Base-by-base conservation (phyloP, 2,888 invertebrate species). In the Cheilosia variabilis region DNA sequence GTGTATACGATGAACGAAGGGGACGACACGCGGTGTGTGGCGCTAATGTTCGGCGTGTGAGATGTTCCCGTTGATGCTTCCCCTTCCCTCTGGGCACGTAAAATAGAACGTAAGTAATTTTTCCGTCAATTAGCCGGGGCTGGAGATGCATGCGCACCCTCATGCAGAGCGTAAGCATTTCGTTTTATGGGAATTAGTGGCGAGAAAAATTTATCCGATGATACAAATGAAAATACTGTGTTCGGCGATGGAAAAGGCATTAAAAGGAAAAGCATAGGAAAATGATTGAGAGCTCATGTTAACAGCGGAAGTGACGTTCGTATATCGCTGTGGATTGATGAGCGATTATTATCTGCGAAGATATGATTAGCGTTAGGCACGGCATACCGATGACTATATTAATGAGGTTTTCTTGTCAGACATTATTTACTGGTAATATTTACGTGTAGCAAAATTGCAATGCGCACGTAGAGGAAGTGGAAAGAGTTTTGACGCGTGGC, bases 271-370 rank as follows among this genome's bases (percentile, higher is more conserved):
- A 37, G 13, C 41, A 13, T 55, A 41, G 34, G 57, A 41, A 66
- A 66, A 65, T 58, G 66, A 75, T 58, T 58, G 65, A 75, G 66
- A 58, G 57, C 37, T 75, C 52, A n/a, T 27, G 37, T 66, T 66
- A 58, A 47, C 75, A 31, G 50, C 52, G 65, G 75, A 75, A 66
- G n/a, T 75, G 57, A 75, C 75, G 75, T 50, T 50, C 41, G 45
- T 55, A 24, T 22, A 22, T 31, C 10, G 55, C 17, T 13, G 17
- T 45, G 55, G 37, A 52, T 24, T 41, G 24, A 47, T 47, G 47
- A 31, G 13, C 13, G 15, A 24, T 24, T 52, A 22, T 43, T 37
- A 37, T 37, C 37, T 13, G 13, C 37, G 37, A 37, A 37, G 37
- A 37, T n/a, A n/a, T 37, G 13, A 37, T 31, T 31, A 31, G 9